A percentile compares a stretch with the other conserved stretches of the same genome.
Evolutionary conservation across 1,140 invertebrate genomes (phyloP).

Genomic region (Bombus balteatus): DNA sequence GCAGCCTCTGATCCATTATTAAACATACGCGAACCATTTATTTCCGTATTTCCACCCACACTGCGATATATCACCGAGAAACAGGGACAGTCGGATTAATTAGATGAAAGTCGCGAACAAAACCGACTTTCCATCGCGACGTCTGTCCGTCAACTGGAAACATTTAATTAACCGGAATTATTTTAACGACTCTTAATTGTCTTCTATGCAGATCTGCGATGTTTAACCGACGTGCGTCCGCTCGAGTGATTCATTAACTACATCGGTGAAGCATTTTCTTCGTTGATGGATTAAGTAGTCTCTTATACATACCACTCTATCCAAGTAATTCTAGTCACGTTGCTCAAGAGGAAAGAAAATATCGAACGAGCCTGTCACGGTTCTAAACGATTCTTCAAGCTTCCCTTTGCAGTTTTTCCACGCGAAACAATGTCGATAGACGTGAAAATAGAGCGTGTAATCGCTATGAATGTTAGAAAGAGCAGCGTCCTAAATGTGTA

Average conservation of each 20-base stretch:
- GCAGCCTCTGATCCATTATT: slow-evolving; percentile 48
- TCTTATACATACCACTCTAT: too few relatives aligned
- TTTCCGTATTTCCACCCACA: slow-evolving; percentile 41
- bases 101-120: slow-evolving; percentile 40
- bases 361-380: neutral
- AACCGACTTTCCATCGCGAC: slow-evolving; percentile 17
- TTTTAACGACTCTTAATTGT: slow-evolving; percentile 17
- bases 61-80: slow-evolving; percentile 7
- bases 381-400: neutral
- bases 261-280: neutral
- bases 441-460: slow-evolving; percentile 25
- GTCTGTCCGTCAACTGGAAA: slow-evolving; percentile 27
- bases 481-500: neutral
- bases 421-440: neutral
- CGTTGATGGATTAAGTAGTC: neutral
- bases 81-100: slow-evolving; percentile 36
- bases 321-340: neutral
- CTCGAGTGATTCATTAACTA: neutral
- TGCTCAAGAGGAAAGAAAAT: neutral
- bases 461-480: neutral
- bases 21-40: slow-evolving; percentile 25
- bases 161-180: slow-evolving; percentile 40
- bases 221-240: neutral
- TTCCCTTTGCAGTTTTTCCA: neutral
- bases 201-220: neutral